Conservation (phyloP, 2,888 invertebrate genomes). For the Ferrisia virgata region DNA sequence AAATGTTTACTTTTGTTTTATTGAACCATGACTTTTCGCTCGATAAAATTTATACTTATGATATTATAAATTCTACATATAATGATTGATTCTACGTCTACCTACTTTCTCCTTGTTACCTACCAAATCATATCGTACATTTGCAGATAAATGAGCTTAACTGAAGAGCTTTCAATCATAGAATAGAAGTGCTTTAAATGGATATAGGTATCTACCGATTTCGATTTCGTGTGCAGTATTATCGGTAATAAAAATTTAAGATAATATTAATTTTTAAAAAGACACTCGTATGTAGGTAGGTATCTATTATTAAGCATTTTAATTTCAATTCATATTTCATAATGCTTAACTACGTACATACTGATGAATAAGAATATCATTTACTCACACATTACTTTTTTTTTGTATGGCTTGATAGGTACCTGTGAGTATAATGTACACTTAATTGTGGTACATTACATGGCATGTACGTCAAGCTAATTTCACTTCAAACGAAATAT, state of each 20-base stretch:
- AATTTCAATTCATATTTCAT: no score
- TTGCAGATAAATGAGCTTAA: no score
- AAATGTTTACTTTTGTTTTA: neutral
- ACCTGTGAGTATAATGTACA: no score
- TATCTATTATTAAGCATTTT: no score
- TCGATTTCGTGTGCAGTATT: neutral
- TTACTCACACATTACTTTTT: no score
- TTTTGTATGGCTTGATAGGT: no score
- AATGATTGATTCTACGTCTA: no score
- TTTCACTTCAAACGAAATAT: neutral
- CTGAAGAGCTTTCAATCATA: neutral
- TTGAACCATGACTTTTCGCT: neutral
- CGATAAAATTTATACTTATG: neutral
- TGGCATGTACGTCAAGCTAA: neutral
- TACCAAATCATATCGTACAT: no score
- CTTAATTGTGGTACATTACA: no score
- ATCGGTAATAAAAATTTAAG: neutral
- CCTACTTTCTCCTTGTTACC: no score
- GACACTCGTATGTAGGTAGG: neutral
- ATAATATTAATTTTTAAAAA: neutral
- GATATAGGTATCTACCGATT: neutral
- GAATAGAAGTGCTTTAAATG: neutral
- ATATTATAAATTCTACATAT: neutral
- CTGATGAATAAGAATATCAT: no score
- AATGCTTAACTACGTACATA: no score